Evolutionary conservation across 2,888 invertebrate species (phyloP), one percentile per base, ranked within the genome.

Genomic region (Eulithis testata): DNA sequence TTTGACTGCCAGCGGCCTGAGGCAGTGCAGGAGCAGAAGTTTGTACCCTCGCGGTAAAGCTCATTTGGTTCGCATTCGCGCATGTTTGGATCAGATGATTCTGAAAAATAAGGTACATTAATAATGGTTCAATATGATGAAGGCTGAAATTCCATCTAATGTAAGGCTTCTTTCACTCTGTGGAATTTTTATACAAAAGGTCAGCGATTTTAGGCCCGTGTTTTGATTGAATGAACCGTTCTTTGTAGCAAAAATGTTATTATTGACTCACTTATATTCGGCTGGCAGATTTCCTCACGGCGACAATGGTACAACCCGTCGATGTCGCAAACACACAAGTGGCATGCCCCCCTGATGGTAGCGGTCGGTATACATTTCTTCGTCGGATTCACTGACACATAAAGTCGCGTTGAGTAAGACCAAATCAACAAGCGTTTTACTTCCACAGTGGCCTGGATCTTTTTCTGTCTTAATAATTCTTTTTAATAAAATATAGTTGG

Each of bases 221-320:
- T 21, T 21, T 2, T 2, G 21, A 21, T 21, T 21, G 21, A 21
- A 21, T 21, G 21, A 21, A 21, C 21, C 21, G 21, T 40, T 40
- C 5, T 40, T 40, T 40, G 8, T 9, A 40, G 8, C 3, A 8
- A 40, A 40, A 40, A 40, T 40, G 9, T 9, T 9, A 11, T 2
- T 11, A 3, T 40, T 7, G 37, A 63, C 67, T 70, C 40, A 64
- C 67, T 43, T 36, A 14, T 44, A 1, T 63, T 8, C 4, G 11
- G 51, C 27, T 37, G 11, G 63, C 86, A 85, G 0, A 55, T 7
- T 5, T 72, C 68, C 1, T 51, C 45, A 27, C 69, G 74, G 73
- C 89, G 74, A 73, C 89, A 89, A 49, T 83, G 71, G 73, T 76
- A 89, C 11, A 82, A 55, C 1, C 87, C 88, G 1, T 80, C 79